A percentile compares a stretch with the other conserved stretches of the same genome.
phyloP scores from a whole-genome alignment of 2,797 vertebrate genomes.

The Sebastes glaucus region DNA sequence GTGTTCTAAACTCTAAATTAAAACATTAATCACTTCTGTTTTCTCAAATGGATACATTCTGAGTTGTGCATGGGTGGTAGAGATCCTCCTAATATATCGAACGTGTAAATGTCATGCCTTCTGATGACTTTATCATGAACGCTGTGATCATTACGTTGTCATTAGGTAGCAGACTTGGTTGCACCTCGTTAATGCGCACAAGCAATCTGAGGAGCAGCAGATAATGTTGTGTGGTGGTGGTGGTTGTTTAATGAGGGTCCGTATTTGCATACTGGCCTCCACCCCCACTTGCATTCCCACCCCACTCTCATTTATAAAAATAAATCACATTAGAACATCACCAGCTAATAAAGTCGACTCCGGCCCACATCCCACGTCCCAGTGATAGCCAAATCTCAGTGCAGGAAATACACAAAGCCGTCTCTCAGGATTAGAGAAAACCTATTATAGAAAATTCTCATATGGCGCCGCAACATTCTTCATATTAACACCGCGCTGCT shows the following conservation, averaged over 20 bases:
- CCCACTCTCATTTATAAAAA: slow-evolving; percentile 82
- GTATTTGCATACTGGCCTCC: slow-evolving; percentile 87
- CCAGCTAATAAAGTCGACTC: slow-evolving; percentile 79
- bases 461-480: slow-evolving; percentile 67
- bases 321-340: slow-evolving; percentile 84
- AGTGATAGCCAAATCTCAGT: slow-evolving; percentile 71
- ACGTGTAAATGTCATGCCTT: slow-evolving; percentile 72
- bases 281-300: slow-evolving; percentile 72
- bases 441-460: slow-evolving; percentile 75
- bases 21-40: slow-evolving; percentile 41
- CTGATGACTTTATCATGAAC: slow-evolving; percentile 75
- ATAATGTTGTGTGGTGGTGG: slow-evolving; percentile 91
- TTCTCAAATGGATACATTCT: slow-evolving; percentile 32
- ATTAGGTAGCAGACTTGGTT: slow-evolving; percentile 93
- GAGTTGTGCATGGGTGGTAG: slow-evolving; percentile 43
- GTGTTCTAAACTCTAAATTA: slow-evolving; percentile 23
- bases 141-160: slow-evolving; percentile 90
- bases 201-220: slow-evolving; percentile 93
- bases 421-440: slow-evolving; percentile 73
- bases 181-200: slow-evolving; percentile 93
- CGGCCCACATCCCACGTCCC: slow-evolving; percentile 71
- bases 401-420: slow-evolving; percentile 76
- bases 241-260: slow-evolving; percentile 91
- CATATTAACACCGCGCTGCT: slow-evolving; percentile 64
- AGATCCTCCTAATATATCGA: slow-evolving; percentile 37